Evolutionary conservation across 1,140 invertebrate species (phyloP).

Genomic region (Semibalanus balanoides): DNA sequence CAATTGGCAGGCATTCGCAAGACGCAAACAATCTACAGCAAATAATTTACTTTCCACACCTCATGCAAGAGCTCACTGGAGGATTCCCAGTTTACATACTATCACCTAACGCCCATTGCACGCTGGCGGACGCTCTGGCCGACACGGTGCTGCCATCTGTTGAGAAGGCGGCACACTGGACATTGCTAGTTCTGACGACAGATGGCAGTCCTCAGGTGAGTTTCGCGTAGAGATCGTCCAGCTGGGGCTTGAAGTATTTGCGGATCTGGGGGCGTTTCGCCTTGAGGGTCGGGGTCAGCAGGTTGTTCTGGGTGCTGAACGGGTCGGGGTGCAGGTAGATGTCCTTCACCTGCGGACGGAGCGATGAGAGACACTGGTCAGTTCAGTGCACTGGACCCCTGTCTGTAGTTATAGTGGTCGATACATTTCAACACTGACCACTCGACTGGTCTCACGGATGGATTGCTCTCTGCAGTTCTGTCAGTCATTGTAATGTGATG

Average conservation of each 20-base stretch:
- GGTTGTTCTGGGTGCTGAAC: slow-evolving; percentile 91
- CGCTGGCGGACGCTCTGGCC: too few relatives aligned
- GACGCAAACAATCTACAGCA: neutral
- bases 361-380: too few relatives aligned
- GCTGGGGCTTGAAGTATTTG: slow-evolving; percentile 74
- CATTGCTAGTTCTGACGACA: neutral
- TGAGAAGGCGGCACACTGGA: neutral
- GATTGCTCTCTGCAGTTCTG: too few relatives aligned
- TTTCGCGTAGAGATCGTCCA: slow-evolving; percentile 74
- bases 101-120: neutral
- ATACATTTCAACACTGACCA: too few relatives aligned
- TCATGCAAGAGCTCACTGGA: neutral
- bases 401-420: too few relatives aligned
- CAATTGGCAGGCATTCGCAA: neutral
- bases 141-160: neutral
- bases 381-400: too few relatives aligned
- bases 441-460: too few relatives aligned
- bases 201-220: slow-evolving; percentile 24
- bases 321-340: slow-evolving; percentile 83
- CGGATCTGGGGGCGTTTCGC: slow-evolving; percentile 79
- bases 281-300: slow-evolving; percentile 93
- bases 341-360: slow-evolving; percentile 65
- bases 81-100: neutral
- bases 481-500: too few relatives aligned
- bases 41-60: neutral